phyloP scores from a whole-genome alignment of 2,797 vertebrate species.

The Lagorchestes hirsutus region DNA sequence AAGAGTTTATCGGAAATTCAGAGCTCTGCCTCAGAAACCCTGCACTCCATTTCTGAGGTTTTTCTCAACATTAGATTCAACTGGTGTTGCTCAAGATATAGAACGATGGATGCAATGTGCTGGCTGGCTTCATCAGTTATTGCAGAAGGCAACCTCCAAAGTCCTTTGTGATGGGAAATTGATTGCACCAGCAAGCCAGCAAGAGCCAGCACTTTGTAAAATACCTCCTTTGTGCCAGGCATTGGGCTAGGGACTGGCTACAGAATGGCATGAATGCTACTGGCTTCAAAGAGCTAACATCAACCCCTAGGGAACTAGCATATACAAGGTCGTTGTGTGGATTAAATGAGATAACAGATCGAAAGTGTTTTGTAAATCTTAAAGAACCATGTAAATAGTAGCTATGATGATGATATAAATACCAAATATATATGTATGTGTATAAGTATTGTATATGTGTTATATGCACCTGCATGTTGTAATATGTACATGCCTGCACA shows the following conservation, averaged over 20 bases:
- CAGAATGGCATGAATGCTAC: neutral
- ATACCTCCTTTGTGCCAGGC: neutral
- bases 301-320: neutral
- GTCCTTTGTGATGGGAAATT: neutral
- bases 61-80: constrained; percentile 4
- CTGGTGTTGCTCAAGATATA: neutral
- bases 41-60: neutral
- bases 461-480: neutral
- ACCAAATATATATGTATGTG: neutral
- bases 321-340: neutral
- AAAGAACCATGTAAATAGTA: neutral
- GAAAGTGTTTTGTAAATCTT: neutral
- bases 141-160: neutral
- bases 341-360: neutral
- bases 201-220: neutral
- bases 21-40: neutral
- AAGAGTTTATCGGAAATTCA: neutral
- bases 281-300: neutral
- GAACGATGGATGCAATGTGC: neutral
- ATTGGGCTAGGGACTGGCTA: neutral
- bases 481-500: neutral
- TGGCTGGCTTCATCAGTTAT: neutral
- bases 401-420: neutral
- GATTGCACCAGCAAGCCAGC: neutral
- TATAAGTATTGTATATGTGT: neutral